Base-by-base conservation (phyloP, 2,113 vertebrate species). In the Passer domesticus region DNA sequence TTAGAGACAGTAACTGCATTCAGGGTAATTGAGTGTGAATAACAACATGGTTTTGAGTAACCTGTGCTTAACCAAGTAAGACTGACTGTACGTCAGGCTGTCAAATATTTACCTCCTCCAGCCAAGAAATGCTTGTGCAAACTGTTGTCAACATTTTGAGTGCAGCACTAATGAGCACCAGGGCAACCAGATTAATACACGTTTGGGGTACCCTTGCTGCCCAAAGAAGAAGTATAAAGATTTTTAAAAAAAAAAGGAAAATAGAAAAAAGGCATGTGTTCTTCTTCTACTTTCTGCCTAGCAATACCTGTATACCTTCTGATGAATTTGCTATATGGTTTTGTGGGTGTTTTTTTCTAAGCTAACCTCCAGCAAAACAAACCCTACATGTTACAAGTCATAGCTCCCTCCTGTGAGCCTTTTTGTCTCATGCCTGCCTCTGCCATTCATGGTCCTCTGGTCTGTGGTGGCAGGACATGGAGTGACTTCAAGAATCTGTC, bases 361-460 rank as follows among this genome's bases (percentile, higher is more conserved):
- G 21, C 41, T 47, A 56, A 68, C 10, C 5, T 60, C 19, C 20
- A 66, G 1, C 10, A 27, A 72, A 96, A 66, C 22, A 56, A 49
- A 37, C 23, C 1, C 1, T 2, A 1, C 4, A 2, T 11, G 4
- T 46, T 11, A 4, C 9, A 52, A 49, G 41, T 60, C 7, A 1
- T 9, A 19, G 4, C 3, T 70, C 0, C 0, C 10, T 74, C 12
- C 23, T 53, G 18, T 11, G 16, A 90, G 8, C 35, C n/a, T 50
- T 79, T 63, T 53, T 67, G 7, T 90, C 6, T 85, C 8, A 13
- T 33, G 23, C 22, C 44, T 89, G 7, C 9, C 6, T 30, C 13
- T 75, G n/a, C 35, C 3, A 1, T 62, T 87, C 1, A 0, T 49
- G n/a, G 28, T 64, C 30, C 11, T 78, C n/a, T 68, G 20, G 9